Evolutionary conservation across 2,888 invertebrate genomes (phyloP), one percentile per base, ranked within the genome.

Genomic region (Synanthedon andrenaeformis): DNA sequence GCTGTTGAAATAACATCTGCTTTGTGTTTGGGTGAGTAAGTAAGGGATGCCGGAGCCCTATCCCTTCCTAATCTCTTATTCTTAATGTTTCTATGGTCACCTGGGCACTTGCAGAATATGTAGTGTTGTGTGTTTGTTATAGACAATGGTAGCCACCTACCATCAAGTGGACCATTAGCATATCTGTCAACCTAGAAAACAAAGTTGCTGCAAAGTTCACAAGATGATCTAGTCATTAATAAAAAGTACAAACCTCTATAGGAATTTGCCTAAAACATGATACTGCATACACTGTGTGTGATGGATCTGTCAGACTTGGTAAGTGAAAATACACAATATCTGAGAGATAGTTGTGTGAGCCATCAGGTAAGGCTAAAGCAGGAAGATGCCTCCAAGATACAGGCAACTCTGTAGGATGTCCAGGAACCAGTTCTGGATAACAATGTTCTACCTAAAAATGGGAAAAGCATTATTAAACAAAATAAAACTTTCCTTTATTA

Each of bases 261-360:
- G 97, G 95, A 67, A 99, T 98, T 89, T 99, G 99, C 58, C 98
- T 90, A 79, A 98, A 99, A 86, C 99, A 99, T 17, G 99, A 98
- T 56, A 99, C 94, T 35, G 98, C 98, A 88, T 94, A 99, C 11
- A 99, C 93, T 52, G 96, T 96, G 64, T 92, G 91, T 55, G 92
- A 92, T 4, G 96, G 93, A 72, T 96, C 93, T 52, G 91, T 91
- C 50, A 96, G 87, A 64, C 97, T 95, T 42, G 98, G 98, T 57
- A 99, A 88, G 79, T 97, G 96, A 78, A 99, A 99, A 84, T 94
- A 99, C 59, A 98, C 96, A 0, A 97, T 96, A 72, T 99, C 99
- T 69, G 96, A 94, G 54, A 94, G 91, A 72, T 93, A 97, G 85
- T 99, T 99, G 73, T 99, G 99, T 11, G 98, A 97, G 45, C 99